phyloP scores from a whole-genome alignment of 2,888 invertebrate species.

The Neocrepidodera transversa region DNA sequence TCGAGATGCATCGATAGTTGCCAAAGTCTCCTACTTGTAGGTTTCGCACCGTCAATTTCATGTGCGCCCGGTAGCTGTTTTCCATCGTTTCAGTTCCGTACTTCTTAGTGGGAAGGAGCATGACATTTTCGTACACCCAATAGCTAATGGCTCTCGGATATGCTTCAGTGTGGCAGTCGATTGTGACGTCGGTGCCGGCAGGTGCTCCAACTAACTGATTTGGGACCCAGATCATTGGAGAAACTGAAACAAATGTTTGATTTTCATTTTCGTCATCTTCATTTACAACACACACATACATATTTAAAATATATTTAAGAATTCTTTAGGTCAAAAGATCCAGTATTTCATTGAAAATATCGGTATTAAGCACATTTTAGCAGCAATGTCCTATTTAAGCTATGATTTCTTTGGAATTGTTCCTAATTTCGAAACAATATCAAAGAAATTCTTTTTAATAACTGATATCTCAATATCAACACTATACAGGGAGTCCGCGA shows the following conservation, averaged over 20 bases:
- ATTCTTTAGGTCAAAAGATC: no score
- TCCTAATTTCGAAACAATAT: no score
- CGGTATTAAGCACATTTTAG: no score
- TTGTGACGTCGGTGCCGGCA: constrained; percentile 87
- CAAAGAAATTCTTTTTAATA: no score
- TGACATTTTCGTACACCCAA: constrained; percentile 89
- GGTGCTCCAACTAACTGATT: constrained; percentile 93
- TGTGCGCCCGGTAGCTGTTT: constrained; percentile 87
- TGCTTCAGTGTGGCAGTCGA: constrained; percentile 93
- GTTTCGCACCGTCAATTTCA: constrained; percentile 87
- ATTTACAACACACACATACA: no score
- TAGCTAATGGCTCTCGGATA: constrained; percentile 91
- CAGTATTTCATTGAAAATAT: no score
- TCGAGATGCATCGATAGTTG: constrained; percentile 91
- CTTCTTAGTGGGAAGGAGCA: constrained; percentile 89
- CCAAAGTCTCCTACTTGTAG: constrained; percentile 86
- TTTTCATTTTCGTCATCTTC: no score
- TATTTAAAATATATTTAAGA: no score
- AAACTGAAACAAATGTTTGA: constrained; percentile 77
- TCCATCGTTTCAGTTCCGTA: constrained; percentile 84
- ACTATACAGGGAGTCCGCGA: no score
- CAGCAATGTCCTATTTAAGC: no score
- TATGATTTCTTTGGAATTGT: no score
- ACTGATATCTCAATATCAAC: no score
- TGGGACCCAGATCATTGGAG: constrained; percentile 94